A percentile compares a stretch with the other conserved stretches of the same genome.
phyloP scores from a whole-genome alignment of 92 coral and sea anemone species.

The Paragorgia papillata region DNA sequence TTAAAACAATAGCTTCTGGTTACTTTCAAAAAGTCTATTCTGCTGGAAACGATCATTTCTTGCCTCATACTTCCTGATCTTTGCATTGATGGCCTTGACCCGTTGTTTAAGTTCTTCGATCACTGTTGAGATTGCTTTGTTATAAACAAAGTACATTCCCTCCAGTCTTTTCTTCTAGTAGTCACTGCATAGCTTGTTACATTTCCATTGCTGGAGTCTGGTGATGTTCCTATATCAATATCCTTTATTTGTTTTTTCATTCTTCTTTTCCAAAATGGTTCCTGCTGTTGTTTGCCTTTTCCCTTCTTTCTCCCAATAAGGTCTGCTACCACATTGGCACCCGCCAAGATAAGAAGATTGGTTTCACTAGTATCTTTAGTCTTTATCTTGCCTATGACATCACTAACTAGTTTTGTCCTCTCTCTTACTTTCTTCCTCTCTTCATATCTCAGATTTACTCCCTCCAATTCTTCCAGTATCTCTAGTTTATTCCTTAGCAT shows the following conservation, averaged over 20 bases:
- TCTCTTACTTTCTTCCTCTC: constrained; percentile 6
- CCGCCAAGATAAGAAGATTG: constrained; percentile 13
- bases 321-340: constrained; percentile 6
- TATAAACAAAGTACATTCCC: constrained; percentile 9
- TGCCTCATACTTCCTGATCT: constrained; percentile 26
- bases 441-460: constrained; percentile 1
- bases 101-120: constrained; percentile 23
- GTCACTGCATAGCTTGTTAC: neutral
- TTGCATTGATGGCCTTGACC: constrained; percentile 2
- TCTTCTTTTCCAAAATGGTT: constrained; percentile 11
- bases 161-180: constrained; percentile 1
- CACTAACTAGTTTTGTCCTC: neutral
- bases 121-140: constrained; percentile 19
- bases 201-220: constrained; percentile 19
- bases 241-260: constrained; percentile 26
- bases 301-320: constrained; percentile 18
- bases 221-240: constrained; percentile 22
- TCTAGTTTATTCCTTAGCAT: constrained; percentile 16
- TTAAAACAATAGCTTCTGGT: constrained; percentile 13
- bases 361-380: constrained; percentile 10
- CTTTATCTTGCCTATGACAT: constrained; percentile 8
- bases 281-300: neutral
- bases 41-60: neutral
- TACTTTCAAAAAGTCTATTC: neutral
- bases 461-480: neutral